phyloP scores from a whole-genome alignment of 2,888 invertebrate species.

The Mythimna albipuncta region DNA sequence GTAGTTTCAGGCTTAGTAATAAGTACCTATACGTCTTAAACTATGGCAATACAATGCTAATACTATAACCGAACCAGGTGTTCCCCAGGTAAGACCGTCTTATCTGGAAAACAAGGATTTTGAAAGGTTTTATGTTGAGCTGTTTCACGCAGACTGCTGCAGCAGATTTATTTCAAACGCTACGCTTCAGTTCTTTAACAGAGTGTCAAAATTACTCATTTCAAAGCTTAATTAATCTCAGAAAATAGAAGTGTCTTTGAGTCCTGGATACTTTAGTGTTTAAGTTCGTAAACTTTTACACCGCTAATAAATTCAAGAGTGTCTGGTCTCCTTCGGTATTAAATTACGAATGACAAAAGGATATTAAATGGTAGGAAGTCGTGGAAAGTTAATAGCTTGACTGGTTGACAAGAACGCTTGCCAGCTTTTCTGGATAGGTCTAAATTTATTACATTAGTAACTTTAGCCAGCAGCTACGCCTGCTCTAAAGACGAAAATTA shows the following conservation, averaged over 20 bases:
- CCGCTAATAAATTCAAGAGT: constrained; percentile 33
- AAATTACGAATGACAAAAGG: constrained; percentile 16
- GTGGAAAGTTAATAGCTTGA: neutral
- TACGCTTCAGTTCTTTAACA: neutral
- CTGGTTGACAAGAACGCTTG: neutral
- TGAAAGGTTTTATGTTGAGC: neutral
- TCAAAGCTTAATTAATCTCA: constrained; percentile 8
- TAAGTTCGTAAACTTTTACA: constrained; percentile 38
- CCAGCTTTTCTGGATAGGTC: neutral
- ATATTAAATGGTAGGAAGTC: constrained; percentile 14
- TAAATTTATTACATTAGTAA: neutral
- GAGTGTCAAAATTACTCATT: constrained; percentile 1
- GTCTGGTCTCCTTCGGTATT: neutral
- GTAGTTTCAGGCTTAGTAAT: no score
- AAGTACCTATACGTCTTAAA: no score
- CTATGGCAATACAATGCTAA: no score
- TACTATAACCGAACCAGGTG: neutral
- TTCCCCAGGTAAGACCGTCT: no score
- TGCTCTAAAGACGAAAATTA: neutral
- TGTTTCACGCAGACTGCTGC: neutral
- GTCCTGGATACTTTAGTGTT: constrained; percentile 11
- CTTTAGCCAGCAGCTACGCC: neutral
- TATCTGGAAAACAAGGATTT: neutral
- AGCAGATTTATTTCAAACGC: neutral
- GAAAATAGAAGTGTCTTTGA: neutral